These are phyloP conservation scores for Characodon lateralis DNA, from an alignment of 2,797 vertebrate genomes.

Conservation along the genomic window DNA sequence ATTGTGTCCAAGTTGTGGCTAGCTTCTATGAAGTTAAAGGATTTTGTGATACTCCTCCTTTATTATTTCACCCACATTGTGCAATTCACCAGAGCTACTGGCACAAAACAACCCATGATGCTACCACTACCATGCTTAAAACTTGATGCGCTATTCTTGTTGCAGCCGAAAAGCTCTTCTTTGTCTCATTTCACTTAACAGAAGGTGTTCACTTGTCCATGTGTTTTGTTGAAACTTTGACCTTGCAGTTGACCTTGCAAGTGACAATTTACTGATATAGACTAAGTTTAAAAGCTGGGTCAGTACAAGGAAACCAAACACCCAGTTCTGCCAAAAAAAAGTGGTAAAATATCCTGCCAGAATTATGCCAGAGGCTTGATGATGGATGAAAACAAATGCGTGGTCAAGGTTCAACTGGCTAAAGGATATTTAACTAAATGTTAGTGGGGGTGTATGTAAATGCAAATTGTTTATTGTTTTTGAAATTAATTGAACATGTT, in stretches of 20 bases:
- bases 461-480: neutral
- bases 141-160: neutral
- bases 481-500: neutral
- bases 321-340: neutral
- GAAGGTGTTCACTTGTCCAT: no score
- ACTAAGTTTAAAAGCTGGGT: neutral
- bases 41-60: neutral
- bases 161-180: no score
- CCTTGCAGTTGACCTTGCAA: neutral
- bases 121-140: neutral
- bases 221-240: no score
- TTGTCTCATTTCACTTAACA: neutral
- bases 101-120: neutral
- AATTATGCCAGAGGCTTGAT: neutral
- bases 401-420: neutral
- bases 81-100: neutral
- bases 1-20: neutral
- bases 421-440: neutral
- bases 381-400: neutral
- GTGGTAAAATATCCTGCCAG: neutral
- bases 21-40: neutral
- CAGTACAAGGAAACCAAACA: neutral
- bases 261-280: neutral
- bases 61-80: neutral
- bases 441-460: neutral